These are phyloP conservation scores for Netelia inedita DNA, from an alignment of 2,888 invertebrate genomes.

Conservation along the genomic window DNA sequence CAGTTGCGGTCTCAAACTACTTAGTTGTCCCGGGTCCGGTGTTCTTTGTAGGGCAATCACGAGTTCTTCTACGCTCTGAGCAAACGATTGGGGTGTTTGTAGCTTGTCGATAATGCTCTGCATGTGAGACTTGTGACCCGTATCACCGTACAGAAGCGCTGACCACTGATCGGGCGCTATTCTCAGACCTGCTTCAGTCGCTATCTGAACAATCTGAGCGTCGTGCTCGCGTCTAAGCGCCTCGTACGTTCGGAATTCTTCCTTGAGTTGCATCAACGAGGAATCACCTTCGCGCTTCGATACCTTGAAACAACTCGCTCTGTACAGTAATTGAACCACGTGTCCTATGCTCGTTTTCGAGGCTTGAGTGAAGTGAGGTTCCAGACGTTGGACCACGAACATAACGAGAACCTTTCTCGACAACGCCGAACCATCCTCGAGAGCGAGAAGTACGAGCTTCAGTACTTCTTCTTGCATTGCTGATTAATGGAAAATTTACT, in stretches of 20 bases:
- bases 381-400: conserved; percentile 98
- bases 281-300: conserved; percentile 98
- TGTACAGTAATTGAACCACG: conserved; percentile 98
- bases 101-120: conserved; percentile 96
- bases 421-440: conserved; percentile 97
- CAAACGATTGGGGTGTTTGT: conserved; percentile 97
- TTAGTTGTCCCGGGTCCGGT: conserved; percentile 93
- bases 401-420: conserved; percentile 98
- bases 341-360: conserved; percentile 99
- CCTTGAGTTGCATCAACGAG: conserved; percentile 98
- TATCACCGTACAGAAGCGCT: conserved; percentile 97
- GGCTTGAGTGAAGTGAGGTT: conserved; percentile 97
- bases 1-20: conserved; percentile 91
- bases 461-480: conserved; percentile 99
- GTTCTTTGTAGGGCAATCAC: conserved; percentile 96
- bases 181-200: conserved; percentile 97
- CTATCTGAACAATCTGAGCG: conserved; percentile 99
- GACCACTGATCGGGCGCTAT: conserved; percentile 99
- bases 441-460: conserved; percentile 95
- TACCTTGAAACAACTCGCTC: conserved; percentile 99
- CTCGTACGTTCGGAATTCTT: conserved; percentile 98
- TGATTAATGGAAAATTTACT: conserved; percentile 71
- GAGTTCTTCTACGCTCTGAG: conserved; percentile 95
- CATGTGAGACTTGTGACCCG: conserved; percentile 98
- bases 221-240: conserved; percentile 97